A percentile compares a stretch with the other conserved stretches of the same genome.
phyloP scores from a whole-genome alignment of 64 coral and sea anemone species.

The Actinia tenebrosa region DNA sequence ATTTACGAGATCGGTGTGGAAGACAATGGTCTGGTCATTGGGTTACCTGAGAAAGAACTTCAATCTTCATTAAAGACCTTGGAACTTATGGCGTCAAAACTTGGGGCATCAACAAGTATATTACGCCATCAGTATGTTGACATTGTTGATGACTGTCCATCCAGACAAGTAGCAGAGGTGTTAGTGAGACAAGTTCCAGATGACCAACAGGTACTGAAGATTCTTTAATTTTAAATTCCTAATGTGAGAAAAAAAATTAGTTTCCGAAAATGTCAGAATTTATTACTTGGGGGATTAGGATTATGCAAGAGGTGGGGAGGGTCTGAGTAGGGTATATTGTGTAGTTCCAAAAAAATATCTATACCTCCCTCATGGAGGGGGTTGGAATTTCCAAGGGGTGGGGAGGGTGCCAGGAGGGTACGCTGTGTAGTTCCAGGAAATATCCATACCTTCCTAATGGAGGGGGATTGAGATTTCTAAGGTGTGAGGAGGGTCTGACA shows the following conservation, averaged over 20 bases:
- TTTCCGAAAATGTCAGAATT: too few relatives aligned
- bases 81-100: constrained; percentile 67
- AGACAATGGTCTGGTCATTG: constrained; percentile 86
- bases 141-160: neutral
- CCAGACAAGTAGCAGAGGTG: constrained; percentile 80
- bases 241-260: too few relatives aligned
- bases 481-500: too few relatives aligned
- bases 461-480: neutral
- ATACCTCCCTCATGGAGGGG: too few relatives aligned
- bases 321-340: too few relatives aligned
- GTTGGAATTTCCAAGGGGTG: too few relatives aligned
- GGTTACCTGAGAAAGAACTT: constrained; percentile 70
- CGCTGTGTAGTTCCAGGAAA: too few relatives aligned
- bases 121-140: constrained; percentile 60
- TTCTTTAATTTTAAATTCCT: neutral
- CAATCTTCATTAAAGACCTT: constrained; percentile 76
- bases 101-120: constrained; percentile 76
- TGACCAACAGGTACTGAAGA: constrained; percentile 79
- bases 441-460: too few relatives aligned
- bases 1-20: constrained; percentile 98
- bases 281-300: too few relatives aligned
- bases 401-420: too few relatives aligned
- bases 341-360: too few relatives aligned
- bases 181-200: constrained; percentile 87
- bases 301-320: too few relatives aligned